Evolutionary conservation across 1,140 invertebrate species (phyloP).

Genomic region (Latrodectus geometricus): DNA sequence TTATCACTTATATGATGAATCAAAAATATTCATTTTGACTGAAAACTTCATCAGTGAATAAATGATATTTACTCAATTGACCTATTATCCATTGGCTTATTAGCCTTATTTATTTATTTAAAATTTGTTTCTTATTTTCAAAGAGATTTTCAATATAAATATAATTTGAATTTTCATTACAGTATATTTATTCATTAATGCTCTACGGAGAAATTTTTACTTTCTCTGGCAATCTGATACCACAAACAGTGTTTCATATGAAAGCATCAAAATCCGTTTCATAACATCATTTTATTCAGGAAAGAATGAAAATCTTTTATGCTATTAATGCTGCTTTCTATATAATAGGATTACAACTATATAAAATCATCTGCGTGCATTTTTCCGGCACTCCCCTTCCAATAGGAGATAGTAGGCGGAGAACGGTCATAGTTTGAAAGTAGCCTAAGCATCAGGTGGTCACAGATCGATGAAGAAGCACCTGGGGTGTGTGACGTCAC

Average conservation of each 20-base stretch:
- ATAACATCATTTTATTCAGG: no score
- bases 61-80: background rate
- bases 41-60: background rate
- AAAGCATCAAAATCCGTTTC: background rate
- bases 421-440: slow-evolving; percentile 11
- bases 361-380: background rate
- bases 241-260: background rate
- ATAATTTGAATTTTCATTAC: background rate
- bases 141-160: background rate
- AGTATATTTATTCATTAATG: background rate
- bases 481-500: slow-evolving; percentile 24
- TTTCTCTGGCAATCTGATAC: background rate
- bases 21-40: background rate
- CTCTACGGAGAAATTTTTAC: background rate
- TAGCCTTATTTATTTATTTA: background rate
- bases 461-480: slow-evolving; percentile 42
- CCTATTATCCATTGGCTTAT: background rate
- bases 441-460: slow-evolving; percentile 51
- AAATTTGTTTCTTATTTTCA: background rate
- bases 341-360: background rate
- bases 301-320: no score
- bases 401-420: background rate
- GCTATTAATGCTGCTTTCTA: background rate
- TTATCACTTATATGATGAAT: no score
- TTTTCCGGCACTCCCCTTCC: background rate